Percentiles rank a stretch among this genome's conserved stretches.
Conservation (phyloP, 2,888 invertebrate genomes). For the Rhogogaster chlorosoma region DNA sequence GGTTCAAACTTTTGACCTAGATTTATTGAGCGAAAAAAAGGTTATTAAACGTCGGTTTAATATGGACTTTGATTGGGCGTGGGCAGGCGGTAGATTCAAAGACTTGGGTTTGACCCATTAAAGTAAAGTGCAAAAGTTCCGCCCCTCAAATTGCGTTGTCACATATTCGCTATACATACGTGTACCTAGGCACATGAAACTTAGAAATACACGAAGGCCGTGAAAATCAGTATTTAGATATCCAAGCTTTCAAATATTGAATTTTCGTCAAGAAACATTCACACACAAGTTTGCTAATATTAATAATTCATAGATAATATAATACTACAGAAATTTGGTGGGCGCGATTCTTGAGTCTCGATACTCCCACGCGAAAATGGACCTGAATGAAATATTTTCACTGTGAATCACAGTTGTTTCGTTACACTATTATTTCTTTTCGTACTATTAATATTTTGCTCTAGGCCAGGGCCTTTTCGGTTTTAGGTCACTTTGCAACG, state of each 20-base stretch:
- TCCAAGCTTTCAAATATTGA: not conserved
- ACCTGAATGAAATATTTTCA: slow-evolving; percentile 42
- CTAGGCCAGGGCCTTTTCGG: slow-evolving; percentile 29
- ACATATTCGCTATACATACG: not conserved
- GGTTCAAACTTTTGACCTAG: slow-evolving; percentile 35
- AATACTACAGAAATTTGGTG: slow-evolving; percentile 3
- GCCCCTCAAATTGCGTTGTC: slow-evolving; percentile 15
- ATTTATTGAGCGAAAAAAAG: slow-evolving; percentile 20
- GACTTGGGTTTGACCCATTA: slow-evolving; percentile 42
- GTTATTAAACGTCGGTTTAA: not conserved
- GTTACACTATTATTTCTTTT: not conserved
- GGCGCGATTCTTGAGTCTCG: not conserved
- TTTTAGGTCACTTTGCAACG: not conserved
- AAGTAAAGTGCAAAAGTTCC: slow-evolving; percentile 34
- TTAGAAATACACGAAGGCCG: not conserved
- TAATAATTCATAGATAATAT: not conserved
- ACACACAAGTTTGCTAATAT: not conserved
- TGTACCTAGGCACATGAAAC: not conserved
- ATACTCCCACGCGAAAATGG: slow-evolving; percentile 9
- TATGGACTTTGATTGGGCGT: slow-evolving; percentile 45
- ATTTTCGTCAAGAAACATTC: not conserved
- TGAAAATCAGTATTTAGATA: not conserved
- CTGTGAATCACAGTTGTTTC: not conserved
- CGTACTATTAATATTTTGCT: slow-evolving; percentile 11
- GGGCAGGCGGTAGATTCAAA: slow-evolving; percentile 46